Percentiles rank a stretch among this genome's conserved stretches.
phyloP scores from a whole-genome alignment of 1,140 invertebrate genomes.

The Ceratina calcarata region DNA sequence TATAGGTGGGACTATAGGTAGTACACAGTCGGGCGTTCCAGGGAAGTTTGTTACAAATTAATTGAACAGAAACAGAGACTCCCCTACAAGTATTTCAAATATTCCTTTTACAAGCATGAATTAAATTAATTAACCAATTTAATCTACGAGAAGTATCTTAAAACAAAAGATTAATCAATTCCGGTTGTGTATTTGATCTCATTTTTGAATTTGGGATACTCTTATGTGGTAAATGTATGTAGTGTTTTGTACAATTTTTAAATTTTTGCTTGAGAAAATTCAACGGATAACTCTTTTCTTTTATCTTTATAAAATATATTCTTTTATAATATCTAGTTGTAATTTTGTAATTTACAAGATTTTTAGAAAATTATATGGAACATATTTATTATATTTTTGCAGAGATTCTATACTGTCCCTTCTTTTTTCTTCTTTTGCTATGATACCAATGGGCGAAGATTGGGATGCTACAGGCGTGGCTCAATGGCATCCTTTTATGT shows the following conservation, averaged over 20 bases:
- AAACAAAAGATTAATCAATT: background rate
- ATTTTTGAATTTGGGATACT: too few species aligned
- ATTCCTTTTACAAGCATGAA: background rate
- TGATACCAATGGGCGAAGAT: constrained; percentile 39
- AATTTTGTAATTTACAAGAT: too few species aligned
- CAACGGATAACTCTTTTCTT: too few species aligned
- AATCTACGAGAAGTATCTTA: background rate
- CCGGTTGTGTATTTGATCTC: too few species aligned
- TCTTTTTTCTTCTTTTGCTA: background rate
- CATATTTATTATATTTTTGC: too few species aligned
- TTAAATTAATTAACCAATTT: background rate
- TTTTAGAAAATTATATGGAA: too few species aligned
- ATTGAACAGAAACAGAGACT: background rate
- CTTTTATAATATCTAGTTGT: too few species aligned
- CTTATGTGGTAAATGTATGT: too few species aligned
- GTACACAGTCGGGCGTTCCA: background rate
- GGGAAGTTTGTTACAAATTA: background rate
- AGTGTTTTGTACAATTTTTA: too few species aligned
- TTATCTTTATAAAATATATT: too few species aligned
- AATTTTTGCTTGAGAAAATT: too few species aligned
- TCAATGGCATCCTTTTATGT: constrained; percentile 43
- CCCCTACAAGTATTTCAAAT: background rate
- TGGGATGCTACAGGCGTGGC: constrained; percentile 22
- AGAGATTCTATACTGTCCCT: too few species aligned
- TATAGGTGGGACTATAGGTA: background rate